Base-by-base conservation (phyloP, 2,113 vertebrate genomes). In the Bos javanicus region DNA sequence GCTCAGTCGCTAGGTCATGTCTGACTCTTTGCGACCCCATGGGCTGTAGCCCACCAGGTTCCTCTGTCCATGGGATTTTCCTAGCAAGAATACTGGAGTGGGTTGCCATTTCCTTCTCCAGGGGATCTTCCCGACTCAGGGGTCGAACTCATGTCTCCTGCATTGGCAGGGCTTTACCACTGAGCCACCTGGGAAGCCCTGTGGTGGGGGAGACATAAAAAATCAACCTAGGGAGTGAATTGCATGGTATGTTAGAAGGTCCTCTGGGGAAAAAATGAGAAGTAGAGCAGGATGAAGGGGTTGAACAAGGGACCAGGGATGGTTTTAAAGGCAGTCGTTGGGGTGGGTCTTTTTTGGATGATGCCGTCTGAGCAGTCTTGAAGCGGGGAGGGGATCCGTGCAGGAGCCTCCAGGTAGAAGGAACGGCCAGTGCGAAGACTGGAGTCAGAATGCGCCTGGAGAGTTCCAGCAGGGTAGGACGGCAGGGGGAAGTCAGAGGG, bases 381-480 rank as follows among this genome's bases (percentile, higher is more conserved):
- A 28, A 78, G 13, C 1, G 4, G 10, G 52, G 26, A 36, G 28
- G 78, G 25, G 23, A 6, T 80, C 43, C 7, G 26, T 46, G 1
- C 6, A 4, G 26, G 46, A 39, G 33, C 25, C 12, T 39, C 26
- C 25, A 16, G 33, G 88, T 30, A 2, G 48, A 46, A 54, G 62
- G 25, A 74, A 2, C 7, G 25, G 60, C 50, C n/a, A 28, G 26
- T 80, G 12, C 0, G 21, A 17, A 14, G 12, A 1, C 23, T 1
- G 1, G 1, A 36, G 39, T 5, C 12, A 43, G 43, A 26, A 7
- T 6, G 14, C 21, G n/a, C 36, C 43, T 33, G n/a, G 14, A 23
- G 36, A 71, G 67, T 28, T 36, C 7, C 1, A 8, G 25, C 0
- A 5, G 76, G 30, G 48, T 14, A 43, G 57, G 23, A 15, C 4